Evolutionary conservation across 2,797 vertebrate genomes (phyloP).

Genomic region (Alcedo atthis): DNA sequence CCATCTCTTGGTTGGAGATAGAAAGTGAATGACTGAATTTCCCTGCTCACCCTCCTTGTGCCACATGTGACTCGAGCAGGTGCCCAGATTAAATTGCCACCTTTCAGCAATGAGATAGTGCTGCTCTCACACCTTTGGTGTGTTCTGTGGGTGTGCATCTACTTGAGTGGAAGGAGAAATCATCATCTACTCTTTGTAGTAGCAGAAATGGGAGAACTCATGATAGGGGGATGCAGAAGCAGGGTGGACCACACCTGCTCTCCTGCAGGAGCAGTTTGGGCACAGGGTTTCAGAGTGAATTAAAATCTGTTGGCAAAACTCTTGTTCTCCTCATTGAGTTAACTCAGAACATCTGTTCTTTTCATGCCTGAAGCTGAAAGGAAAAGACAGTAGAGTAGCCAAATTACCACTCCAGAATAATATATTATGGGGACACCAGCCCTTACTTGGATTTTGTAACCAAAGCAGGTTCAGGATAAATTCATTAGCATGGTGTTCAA

Average conservation of each 20-base stretch:
- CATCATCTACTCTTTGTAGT: neutral
- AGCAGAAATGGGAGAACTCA: neutral
- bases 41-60: neutral
- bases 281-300: neutral
- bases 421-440: neutral
- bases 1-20: neutral
- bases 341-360: neutral
- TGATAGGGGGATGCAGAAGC: fast-evolving
- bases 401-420: neutral
- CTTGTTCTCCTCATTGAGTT: neutral
- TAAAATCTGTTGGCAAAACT: neutral
- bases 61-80: neutral
- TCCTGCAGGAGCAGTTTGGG: neutral
- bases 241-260: neutral
- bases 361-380: neutral
- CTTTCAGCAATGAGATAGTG: neutral
- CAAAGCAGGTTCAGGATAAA: neutral
- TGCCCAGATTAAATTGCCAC: neutral
- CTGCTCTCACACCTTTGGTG: neutral
- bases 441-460: neutral
- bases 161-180: neutral
- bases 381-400: neutral
- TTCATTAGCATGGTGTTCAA: neutral
- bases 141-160: neutral
- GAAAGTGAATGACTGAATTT: neutral